Evolutionary conservation across 2,113 vertebrate genomes (phyloP), one percentile per base, ranked within the genome.

Genomic region (Solea senegalensis): DNA sequence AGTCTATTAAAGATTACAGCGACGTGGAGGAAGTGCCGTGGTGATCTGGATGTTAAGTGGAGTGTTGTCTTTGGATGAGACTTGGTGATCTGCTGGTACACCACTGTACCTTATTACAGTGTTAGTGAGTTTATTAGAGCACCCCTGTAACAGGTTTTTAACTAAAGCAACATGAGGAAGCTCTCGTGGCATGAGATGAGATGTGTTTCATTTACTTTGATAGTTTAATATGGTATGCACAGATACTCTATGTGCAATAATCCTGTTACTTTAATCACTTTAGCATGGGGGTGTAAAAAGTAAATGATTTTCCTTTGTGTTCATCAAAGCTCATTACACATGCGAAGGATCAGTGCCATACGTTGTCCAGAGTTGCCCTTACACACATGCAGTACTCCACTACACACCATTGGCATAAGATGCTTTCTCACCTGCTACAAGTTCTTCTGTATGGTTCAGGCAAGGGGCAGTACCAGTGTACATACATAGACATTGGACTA

Each of bases 61-160:
- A 92, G 88, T 95, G 95, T 96, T 97, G 92, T 96, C 94, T 95
- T 96, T 97, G 96, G 95, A 95, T 92, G 89, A 91, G 90, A 90
- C 93, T 90, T 92, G 89, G 91, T 81, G 89, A 94, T 94, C 94
- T 90, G 91, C 88, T 88, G 94, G 92, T 86, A 87, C 92, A 90
- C 90, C 90, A 84, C 94, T 91, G 91, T 89, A 89, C 87, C 86
- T 92, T 93, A 90, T 92, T 92, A 88, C 94, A 93, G 92, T 94
- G 92, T 94, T 94, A 93, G 90, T 80, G 89, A 90, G 91, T 94
- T 94, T 93, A 95, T 95, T 94, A 93, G 87, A 91, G 90, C 93
- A 90, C 93, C 85, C 86, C 80, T 90, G 92, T 90, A 94, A 93
- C 90, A 89, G 88, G 91, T 92, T 92, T 78, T 90, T 81, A 91